Evolutionary conservation across 2,888 invertebrate genomes (phyloP), one percentile per base, ranked within the genome.

Genomic region (Pecten maximus): DNA sequence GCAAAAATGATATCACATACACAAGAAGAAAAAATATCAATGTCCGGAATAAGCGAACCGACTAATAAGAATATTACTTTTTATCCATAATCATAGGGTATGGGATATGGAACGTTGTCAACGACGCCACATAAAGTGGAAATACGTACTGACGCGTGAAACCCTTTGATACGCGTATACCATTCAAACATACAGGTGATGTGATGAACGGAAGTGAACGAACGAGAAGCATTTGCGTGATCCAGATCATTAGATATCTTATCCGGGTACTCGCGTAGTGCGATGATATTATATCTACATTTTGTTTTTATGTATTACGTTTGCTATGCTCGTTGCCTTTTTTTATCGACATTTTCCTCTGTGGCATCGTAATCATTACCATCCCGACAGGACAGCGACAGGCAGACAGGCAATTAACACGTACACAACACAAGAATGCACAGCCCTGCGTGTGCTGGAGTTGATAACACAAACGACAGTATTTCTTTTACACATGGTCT

Each of bases 211-310:
- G 74, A 74, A 74, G 74, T 35, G 28, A 35, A 74, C 35, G 35
- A 28, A 35, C 35, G 74, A 74, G 74, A 74, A 74, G 23, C 28
- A 74, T 35, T 74, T 74, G 74, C 74, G 74, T 74, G 74, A 74
- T 28, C 10, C 35, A 74, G 74, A 74, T 28, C 74, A 48, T 48
- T 15, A 4, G 10, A 16, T 15, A 50, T 50, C 50, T 50, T 3
- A 54, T 8, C 16, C 16, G 23, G 54, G 2, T 54, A 54, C n/a
- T 19, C 54, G n/a, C 23, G 54, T n/a, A 54, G 23, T 19, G 23
- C 23, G 23, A 23, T n/a, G 23, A 54, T 54, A 12, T 44, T 8
- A 54, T 54, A 2, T 54, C 2, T 19, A 54, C 19, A 54, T n/a
- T n/a, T 54, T 23, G 54, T 19, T 54, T 23, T 54, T 54, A 15